Percentiles rank a stretch among this genome's conserved stretches.
Evolutionary conservation across 2,113 vertebrate genomes (phyloP).

Genomic region (Pycnonotus jocosus): DNA sequence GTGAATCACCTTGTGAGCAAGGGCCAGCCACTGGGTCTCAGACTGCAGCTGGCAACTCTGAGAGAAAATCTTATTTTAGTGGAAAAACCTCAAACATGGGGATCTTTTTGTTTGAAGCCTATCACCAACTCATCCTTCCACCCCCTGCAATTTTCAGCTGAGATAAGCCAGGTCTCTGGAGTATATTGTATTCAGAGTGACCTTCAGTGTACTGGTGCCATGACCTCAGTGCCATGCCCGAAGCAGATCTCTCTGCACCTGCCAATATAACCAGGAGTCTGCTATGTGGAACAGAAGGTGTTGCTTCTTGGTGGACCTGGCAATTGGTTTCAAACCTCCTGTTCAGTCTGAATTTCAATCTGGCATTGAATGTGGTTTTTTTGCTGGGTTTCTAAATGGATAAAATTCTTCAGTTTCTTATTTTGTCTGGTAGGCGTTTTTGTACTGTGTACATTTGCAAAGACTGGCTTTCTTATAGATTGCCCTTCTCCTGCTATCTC

Average conservation of each 20-base stretch:
- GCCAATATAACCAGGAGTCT: constrained; percentile 1
- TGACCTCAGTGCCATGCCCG: neutral
- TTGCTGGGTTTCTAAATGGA: neutral
- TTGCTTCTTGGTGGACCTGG: neutral
- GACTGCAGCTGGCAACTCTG: neutral
- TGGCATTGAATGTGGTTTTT: neutral
- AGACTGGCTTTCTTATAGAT: neutral
- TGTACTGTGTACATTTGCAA: neutral
- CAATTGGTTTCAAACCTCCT: constrained; percentile 12
- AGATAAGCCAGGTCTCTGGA: neutral
- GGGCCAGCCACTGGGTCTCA: neutral
- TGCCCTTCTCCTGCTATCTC: neutral
- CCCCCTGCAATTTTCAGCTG: neutral
- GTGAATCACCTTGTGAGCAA: neutral
- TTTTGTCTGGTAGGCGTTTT: constrained; percentile 3
- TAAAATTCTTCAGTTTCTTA: neutral
- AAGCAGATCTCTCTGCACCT: neutral
- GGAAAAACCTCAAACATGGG: neutral
- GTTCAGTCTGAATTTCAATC: neutral
- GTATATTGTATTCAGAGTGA: neutral
- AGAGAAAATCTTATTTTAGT: neutral
- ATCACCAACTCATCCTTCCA: neutral
- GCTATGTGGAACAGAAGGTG: neutral
- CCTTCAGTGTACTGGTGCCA: neutral
- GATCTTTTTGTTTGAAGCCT: neutral